Percentiles rank a stretch among this genome's conserved stretches.
phyloP scores from a whole-genome alignment of 2,888 invertebrate genomes.

The Leptinotarsa haldemani region DNA sequence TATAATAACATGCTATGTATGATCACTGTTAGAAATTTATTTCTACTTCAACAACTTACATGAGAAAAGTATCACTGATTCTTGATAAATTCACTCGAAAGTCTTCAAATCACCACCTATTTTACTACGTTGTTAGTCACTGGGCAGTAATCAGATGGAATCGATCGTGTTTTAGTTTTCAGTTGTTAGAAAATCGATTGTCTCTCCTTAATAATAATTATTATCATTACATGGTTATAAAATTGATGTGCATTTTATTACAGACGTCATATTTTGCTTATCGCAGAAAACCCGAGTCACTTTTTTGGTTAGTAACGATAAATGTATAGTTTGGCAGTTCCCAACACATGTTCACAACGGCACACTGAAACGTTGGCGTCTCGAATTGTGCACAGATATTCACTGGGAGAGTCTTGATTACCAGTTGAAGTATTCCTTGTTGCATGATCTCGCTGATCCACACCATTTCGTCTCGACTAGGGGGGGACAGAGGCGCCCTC shows the following conservation, averaged over 20 bases:
- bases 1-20: background rate
- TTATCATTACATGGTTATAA: conserved; percentile 55
- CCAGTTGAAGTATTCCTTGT: conserved; percentile 75
- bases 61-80: conserved; percentile 3
- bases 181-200: conserved; percentile 50
- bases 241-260: conserved; percentile 45
- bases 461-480: conserved; percentile 90
- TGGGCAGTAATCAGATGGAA: conserved; percentile 8
- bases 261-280: conserved; percentile 24
- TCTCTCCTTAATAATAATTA: conserved; percentile 56
- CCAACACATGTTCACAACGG: conserved; percentile 15
- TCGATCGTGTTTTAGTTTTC: conserved; percentile 13
- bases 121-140: conserved; percentile 5
- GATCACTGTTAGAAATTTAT: background rate
- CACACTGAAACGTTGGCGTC: conserved; percentile 16
- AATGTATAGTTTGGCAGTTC: conserved; percentile 24
- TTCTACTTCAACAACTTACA: background rate
- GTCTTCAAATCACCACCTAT: background rate
- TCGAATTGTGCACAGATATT: conserved; percentile 19
- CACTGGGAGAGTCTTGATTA: conserved; percentile 50
- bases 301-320: conserved; percentile 41
- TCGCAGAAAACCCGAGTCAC: conserved; percentile 30
- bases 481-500: conserved; percentile 86
- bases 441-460: conserved; percentile 79
- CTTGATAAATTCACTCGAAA: background rate